These are phyloP conservation scores for Cartodere bifasciata DNA, from an alignment of 2,888 invertebrate genomes.

Conservation along the genomic window DNA sequence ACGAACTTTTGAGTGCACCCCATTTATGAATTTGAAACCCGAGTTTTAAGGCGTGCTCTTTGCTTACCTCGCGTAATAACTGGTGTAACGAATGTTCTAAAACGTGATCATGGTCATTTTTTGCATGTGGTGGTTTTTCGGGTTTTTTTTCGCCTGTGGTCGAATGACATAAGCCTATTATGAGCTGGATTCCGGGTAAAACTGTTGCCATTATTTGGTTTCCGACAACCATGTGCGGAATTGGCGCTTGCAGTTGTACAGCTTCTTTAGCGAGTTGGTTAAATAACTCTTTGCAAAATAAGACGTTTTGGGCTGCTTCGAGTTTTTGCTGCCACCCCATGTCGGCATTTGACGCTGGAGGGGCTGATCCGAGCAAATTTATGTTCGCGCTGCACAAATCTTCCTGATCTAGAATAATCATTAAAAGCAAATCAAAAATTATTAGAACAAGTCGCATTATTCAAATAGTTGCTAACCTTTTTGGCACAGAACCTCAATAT, in stretches of 20 bases:
- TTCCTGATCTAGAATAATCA: slow-evolving; percentile 60
- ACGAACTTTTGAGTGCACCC: too few species aligned
- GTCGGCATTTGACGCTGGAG: slow-evolving; percentile 58
- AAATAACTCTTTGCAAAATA: slow-evolving; percentile 94
- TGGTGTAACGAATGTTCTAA: slow-evolving; percentile 93
- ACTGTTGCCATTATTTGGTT: slow-evolving; percentile 95
- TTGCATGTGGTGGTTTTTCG: slow-evolving; percentile 36
- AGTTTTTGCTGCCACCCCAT: slow-evolving; percentile 90
- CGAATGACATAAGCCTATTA: slow-evolving; percentile 84
- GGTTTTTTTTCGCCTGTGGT: slow-evolving; percentile 48
- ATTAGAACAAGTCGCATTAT: background rate
- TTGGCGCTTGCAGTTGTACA: slow-evolving; percentile 81
- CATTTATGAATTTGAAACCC: too few species aligned
- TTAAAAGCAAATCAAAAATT: background rate
- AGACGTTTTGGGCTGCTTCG: slow-evolving; percentile 93
- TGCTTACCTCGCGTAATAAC: slow-evolving; percentile 73
- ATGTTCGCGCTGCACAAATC: slow-evolving; percentile 76
- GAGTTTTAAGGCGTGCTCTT: too few species aligned
- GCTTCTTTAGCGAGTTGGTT: slow-evolving; percentile 90
- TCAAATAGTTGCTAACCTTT: slow-evolving; percentile 47
- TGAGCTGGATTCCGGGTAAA: slow-evolving; percentile 82
- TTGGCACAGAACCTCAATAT: slow-evolving; percentile 90
- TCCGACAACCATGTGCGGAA: slow-evolving; percentile 94
- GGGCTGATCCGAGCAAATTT: slow-evolving; percentile 63
- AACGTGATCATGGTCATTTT: slow-evolving; percentile 87